Evolutionary conservation across 2,113 vertebrate genomes (phyloP).

Genomic region (Tapirus terrestris): DNA sequence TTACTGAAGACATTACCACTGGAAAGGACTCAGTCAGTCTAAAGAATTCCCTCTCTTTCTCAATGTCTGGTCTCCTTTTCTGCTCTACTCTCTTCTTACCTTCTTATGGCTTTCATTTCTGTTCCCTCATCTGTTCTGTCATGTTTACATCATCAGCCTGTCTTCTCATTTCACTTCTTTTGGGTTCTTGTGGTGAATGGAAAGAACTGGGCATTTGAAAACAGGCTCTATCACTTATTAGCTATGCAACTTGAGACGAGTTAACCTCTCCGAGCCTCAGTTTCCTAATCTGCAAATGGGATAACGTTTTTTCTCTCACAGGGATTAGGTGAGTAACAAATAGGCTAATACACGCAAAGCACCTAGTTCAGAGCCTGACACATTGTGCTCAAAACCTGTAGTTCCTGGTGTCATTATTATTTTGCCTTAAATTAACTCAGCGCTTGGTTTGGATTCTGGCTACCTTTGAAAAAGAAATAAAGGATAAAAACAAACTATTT

Average conservation of each 20-base stretch:
- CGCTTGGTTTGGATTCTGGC: neutral
- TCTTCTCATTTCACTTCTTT: neutral
- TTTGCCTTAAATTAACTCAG: slow-evolving; percentile 17
- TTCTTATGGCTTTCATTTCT: neutral
- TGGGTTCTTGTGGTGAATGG: neutral
- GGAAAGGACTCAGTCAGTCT: neutral
- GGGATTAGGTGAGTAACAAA: neutral
- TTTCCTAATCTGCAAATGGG: neutral
- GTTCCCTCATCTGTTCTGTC: neutral
- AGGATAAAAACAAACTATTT: slow-evolving; percentile 28
- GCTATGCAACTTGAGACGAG: neutral
- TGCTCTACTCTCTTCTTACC: neutral
- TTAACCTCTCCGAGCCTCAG: neutral
- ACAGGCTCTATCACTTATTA: neutral
- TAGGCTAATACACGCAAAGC: neutral
- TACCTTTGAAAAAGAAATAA: slow-evolving; percentile 34
- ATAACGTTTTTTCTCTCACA: neutral
- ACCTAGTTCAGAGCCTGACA: neutral
- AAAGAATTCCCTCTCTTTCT: neutral
- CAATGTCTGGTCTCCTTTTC: neutral
- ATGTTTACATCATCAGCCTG: neutral
- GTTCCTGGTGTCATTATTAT: neutral
- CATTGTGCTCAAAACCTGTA: neutral
- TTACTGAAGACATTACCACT: neutral
- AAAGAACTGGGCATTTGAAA: neutral